phyloP scores from a whole-genome alignment of 2,797 vertebrate species.

The Pangasius mekongensis region DNA sequence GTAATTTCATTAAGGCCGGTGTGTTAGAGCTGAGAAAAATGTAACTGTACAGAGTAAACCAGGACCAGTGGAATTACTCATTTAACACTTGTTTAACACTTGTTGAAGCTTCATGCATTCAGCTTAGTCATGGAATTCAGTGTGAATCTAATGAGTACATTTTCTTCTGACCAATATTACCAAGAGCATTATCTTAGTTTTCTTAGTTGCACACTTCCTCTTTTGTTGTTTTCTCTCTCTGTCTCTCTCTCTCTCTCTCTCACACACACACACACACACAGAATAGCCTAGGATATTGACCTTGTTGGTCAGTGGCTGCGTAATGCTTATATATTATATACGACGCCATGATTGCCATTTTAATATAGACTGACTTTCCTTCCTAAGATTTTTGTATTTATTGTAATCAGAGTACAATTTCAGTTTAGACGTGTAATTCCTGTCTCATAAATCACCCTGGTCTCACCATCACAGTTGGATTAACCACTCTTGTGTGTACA shows the following conservation, averaged over 20 bases:
- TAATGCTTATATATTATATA: not conserved
- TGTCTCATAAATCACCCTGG: not conserved
- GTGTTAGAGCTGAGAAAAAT: not conserved
- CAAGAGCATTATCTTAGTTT: constrained; percentile 44
- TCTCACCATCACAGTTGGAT: not conserved
- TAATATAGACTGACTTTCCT: not conserved
- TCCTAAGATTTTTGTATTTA: not conserved
- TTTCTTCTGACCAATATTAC: not conserved
- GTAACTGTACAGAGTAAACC: not conserved
- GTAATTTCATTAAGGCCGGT: not conserved
- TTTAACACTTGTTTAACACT: too few species aligned
- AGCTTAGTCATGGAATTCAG: constrained; percentile 16
- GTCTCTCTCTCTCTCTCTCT: not conserved
- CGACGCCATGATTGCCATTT: not conserved
- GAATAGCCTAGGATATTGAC: not conserved
- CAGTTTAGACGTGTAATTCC: not conserved
- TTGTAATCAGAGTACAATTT: not conserved
- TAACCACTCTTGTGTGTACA: constrained; percentile 13
- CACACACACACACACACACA: not conserved
- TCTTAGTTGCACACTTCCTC: constrained; percentile 58
- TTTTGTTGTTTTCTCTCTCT: not conserved
- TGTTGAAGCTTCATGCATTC: not conserved
- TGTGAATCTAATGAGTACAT: not conserved
- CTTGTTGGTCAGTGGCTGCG: not conserved
- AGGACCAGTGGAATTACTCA: too few species aligned